A percentile compares a stretch with the other conserved stretches of the same genome.
Evolutionary conservation across 2,888 invertebrate species (phyloP).

Genomic region (Drosophila recens): DNA sequence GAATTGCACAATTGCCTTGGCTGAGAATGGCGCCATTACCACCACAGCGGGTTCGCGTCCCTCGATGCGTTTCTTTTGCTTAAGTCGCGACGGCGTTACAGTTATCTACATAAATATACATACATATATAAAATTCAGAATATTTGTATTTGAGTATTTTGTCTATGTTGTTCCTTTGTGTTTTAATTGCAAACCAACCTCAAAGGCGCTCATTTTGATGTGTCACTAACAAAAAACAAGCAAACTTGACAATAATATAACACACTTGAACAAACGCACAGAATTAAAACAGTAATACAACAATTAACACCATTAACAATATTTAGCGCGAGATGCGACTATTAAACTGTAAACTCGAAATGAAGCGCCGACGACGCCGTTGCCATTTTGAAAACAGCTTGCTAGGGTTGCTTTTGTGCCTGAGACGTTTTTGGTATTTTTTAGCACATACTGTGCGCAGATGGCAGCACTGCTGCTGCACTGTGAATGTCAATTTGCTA

Average conservation of each 20-base stretch:
- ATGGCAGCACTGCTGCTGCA: slow-evolving; percentile 3
- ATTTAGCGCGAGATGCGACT: slow-evolving; percentile 16
- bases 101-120: slow-evolving; percentile 71
- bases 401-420: slow-evolving; percentile 33
- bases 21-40: slow-evolving; percentile 89
- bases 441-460: background rate
- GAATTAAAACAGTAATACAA: slow-evolving; percentile 15
- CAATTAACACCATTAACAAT: slow-evolving; percentile 49
- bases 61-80: slow-evolving; percentile 83
- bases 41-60: slow-evolving; percentile 85
- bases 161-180: background rate
- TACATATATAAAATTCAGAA: background rate
- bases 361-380: slow-evolving; percentile 53
- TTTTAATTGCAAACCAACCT: slow-evolving; percentile 69
- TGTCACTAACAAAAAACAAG: background rate
- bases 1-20: slow-evolving; percentile 89
- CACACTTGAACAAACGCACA: slow-evolving; percentile 14
- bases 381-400: slow-evolving; percentile 61
- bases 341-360: slow-evolving; percentile 45
- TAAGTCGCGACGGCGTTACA: slow-evolving; percentile 83
- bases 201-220: slow-evolving; percentile 83
- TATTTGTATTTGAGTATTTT: background rate
- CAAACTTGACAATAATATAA: slow-evolving; percentile 24
- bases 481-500: slow-evolving; percentile 29
- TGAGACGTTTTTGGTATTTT: slow-evolving; percentile 44